A percentile compares a stretch with the other conserved stretches of the same genome.
Conservation (phyloP, 2,888 invertebrate genomes). For the Ophraella communa region DNA sequence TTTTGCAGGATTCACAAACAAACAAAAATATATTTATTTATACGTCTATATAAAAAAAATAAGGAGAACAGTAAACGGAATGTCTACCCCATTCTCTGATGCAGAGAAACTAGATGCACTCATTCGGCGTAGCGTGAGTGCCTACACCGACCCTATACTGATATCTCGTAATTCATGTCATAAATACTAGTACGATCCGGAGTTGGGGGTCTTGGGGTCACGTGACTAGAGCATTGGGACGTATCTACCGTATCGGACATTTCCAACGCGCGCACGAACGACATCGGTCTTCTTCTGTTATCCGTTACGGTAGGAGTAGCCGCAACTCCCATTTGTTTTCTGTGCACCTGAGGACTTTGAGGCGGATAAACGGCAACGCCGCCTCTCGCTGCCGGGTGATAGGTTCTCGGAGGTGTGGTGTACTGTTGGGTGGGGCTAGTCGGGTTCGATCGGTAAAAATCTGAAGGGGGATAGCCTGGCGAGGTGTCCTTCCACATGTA, state of each 20-base stretch:
- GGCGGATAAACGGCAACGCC: constrained; percentile 74
- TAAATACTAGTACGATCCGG: constrained; percentile 90
- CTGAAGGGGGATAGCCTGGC: constrained; percentile 63
- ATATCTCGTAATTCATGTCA: constrained; percentile 95
- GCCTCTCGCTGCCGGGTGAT: constrained; percentile 70
- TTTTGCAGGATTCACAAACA: neutral
- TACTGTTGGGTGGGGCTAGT: constrained; percentile 70
- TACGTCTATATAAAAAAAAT: no score
- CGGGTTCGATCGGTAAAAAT: constrained; percentile 72
- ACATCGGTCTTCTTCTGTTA: constrained; percentile 76
- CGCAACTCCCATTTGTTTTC: constrained; percentile 57
- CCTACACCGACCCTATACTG: constrained; percentile 75
- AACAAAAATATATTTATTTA: constrained; percentile 6
- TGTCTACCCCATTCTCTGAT: constrained; percentile 53
- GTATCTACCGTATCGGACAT: constrained; percentile 79
- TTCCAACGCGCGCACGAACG: constrained; percentile 87
- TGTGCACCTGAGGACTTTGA: constrained; percentile 66
- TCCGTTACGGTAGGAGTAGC: constrained; percentile 53
- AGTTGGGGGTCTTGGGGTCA: constrained; percentile 62
- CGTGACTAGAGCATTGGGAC: constrained; percentile 58
- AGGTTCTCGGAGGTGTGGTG: constrained; percentile 59
- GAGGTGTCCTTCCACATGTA: constrained; percentile 83
- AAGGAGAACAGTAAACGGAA: constrained; percentile 44
- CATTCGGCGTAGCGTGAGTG: constrained; percentile 56
- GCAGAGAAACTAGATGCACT: constrained; percentile 56